Evolutionary conservation across 2,113 vertebrate genomes (phyloP).

Genomic region (Ammodytes dubius): DNA sequence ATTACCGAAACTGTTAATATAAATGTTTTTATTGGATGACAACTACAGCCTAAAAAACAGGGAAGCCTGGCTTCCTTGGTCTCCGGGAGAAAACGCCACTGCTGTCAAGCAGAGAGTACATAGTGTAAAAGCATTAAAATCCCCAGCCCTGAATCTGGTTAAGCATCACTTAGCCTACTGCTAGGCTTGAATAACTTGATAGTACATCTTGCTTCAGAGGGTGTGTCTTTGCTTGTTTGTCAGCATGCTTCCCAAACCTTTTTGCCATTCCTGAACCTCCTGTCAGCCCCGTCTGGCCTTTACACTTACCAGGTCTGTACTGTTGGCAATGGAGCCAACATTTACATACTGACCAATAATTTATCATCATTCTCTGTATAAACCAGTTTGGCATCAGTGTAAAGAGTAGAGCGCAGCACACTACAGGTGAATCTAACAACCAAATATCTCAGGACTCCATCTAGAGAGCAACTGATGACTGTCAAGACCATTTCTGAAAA

Average conservation of each 20-base stretch:
- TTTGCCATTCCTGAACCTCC: constrained; percentile 1
- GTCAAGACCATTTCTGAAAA: no score
- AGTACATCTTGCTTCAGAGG: neutral
- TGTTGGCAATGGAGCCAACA: neutral
- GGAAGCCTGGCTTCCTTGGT: no score
- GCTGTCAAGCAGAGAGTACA: no score
- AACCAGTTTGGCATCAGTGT: neutral
- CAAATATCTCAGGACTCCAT: neutral
- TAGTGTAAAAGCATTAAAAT: neutral
- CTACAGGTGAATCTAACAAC: neutral
- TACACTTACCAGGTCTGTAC: neutral
- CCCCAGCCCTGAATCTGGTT: neutral
- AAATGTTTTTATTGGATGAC: no score
- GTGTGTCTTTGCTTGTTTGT: constrained; percentile 16
- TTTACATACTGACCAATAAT: neutral
- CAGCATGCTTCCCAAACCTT: neutral
- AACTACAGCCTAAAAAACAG: no score
- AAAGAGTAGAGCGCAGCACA: neutral
- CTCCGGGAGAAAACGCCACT: no score
- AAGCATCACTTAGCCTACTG: neutral
- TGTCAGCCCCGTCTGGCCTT: neutral
- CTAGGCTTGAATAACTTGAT: neutral
- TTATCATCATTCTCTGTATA: neutral
- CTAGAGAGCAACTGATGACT: no score
- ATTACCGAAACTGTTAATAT: no score